Percentiles rank a stretch among this genome's conserved stretches.
These are phyloP conservation scores for Drosophila pallidifrons DNA, from an alignment of 1,140 invertebrate genomes.

Conservation along the genomic window DNA sequence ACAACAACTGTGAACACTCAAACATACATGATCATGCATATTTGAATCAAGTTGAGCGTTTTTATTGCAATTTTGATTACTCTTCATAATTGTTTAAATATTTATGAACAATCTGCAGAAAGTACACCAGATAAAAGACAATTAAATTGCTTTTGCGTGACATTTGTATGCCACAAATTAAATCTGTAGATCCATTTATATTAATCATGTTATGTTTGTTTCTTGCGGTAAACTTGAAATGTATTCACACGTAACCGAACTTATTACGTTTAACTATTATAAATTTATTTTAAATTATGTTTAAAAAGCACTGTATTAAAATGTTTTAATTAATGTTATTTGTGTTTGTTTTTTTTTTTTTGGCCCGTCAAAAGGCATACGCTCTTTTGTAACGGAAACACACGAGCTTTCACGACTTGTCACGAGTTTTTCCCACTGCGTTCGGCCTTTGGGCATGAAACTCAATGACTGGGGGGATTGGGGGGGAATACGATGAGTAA, in stretches of 20 bases:
- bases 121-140: neutral
- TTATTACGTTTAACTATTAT: slow-evolving; percentile 39
- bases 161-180: slow-evolving; percentile 26
- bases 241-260: slow-evolving; percentile 9
- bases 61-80: slow-evolving; percentile 23
- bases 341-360: neutral
- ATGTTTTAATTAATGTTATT: neutral
- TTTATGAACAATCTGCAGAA: slow-evolving; percentile 5
- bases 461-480: neutral
- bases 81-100: slow-evolving; percentile 30
- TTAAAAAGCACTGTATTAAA: neutral
- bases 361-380: slow-evolving; percentile 1
- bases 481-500: slow-evolving; percentile 19
- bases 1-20: neutral
- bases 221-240: slow-evolving; percentile 16
- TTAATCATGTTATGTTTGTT: slow-evolving; percentile 35
- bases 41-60: slow-evolving; percentile 24
- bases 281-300: slow-evolving; percentile 47
- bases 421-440: slow-evolving; percentile 1
- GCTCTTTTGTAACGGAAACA: slow-evolving; percentile 3
- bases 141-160: neutral
- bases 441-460: neutral
- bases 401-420: slow-evolving; percentile 1
- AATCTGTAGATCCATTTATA: slow-evolving; percentile 47
- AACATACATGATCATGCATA: neutral